Conservation (phyloP, 2,797 vertebrate species). For the Aeoliscus strigatus region DNA sequence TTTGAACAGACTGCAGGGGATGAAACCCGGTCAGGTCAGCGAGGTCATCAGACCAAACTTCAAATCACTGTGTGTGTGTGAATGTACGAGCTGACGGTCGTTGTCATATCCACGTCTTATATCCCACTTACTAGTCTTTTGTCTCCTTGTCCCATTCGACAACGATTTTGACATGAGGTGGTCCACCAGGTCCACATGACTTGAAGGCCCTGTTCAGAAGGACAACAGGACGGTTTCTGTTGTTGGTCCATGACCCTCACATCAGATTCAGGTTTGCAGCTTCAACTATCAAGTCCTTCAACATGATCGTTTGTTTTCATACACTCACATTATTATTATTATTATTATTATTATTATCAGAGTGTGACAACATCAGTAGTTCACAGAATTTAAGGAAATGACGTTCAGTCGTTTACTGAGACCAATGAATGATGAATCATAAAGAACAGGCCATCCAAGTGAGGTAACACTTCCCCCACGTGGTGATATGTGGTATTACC, state of each 20-base stretch:
- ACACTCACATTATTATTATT: too few relatives aligned
- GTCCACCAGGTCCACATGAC: conserved; percentile 91
- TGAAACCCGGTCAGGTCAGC: conserved; percentile 4
- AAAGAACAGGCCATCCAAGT: neutral
- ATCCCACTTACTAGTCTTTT: conserved; percentile 98
- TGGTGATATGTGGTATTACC: conserved; percentile 69
- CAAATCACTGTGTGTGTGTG: conserved; percentile 4
- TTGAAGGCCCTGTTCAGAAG: conserved; percentile 83
- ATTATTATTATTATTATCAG: too few relatives aligned
- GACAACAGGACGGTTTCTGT: too few relatives aligned
- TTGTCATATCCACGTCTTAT: too few relatives aligned
- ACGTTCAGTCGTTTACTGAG: too few relatives aligned
- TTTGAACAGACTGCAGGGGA: conserved; percentile 87
- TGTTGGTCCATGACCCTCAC: conserved; percentile 3
- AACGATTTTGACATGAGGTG: conserved; percentile 94
- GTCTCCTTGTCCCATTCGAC: conserved; percentile 99
- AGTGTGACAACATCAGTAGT: too few relatives aligned
- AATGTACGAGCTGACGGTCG: too few relatives aligned
- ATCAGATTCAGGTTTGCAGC: too few relatives aligned
- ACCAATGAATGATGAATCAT: too few relatives aligned
- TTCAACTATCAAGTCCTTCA: too few relatives aligned
- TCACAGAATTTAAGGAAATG: too few relatives aligned
- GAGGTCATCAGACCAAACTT: conserved; percentile 15
- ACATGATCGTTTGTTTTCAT: too few relatives aligned
- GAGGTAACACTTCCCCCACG: conserved; percentile 25